phyloP scores from a whole-genome alignment of 2,113 vertebrate species.

The Podarcis muralis region DNA sequence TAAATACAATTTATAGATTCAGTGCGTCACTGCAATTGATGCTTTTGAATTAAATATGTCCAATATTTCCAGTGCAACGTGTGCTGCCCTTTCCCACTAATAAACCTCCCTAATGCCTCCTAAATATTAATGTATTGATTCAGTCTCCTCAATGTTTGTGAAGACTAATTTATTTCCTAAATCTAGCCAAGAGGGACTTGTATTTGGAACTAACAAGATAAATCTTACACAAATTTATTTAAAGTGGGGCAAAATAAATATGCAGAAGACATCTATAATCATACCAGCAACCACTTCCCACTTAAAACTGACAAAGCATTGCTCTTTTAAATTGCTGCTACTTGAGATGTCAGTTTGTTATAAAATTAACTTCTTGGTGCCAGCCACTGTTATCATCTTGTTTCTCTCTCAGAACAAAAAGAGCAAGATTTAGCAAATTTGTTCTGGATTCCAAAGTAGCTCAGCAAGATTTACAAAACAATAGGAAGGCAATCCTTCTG shows the following conservation, averaged over 20 bases:
- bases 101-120: constrained; percentile 72
- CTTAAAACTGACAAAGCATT: constrained; percentile 73
- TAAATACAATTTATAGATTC: constrained; percentile 50
- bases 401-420: constrained; percentile 32
- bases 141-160: constrained; percentile 69
- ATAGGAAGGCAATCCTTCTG: neutral
- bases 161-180: constrained; percentile 79
- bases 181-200: constrained; percentile 70
- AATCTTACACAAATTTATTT: constrained; percentile 74
- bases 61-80: constrained; percentile 65
- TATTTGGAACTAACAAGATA: constrained; percentile 75
- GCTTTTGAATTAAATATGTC: constrained; percentile 61
- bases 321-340: constrained; percentile 64
- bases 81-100: constrained; percentile 69
- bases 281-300: constrained; percentile 64
- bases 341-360: constrained; percentile 61
- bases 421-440: neutral
- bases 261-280: constrained; percentile 71
- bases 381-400: constrained; percentile 55
- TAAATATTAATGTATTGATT: constrained; percentile 80
- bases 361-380: constrained; percentile 64
- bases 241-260: constrained; percentile 78
- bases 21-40: constrained; percentile 48
- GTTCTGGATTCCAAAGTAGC: constrained; percentile 4
- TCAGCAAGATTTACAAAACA: neutral